Conservation (phyloP, 2,797 vertebrate species). For the Xerus rutilus region DNA sequence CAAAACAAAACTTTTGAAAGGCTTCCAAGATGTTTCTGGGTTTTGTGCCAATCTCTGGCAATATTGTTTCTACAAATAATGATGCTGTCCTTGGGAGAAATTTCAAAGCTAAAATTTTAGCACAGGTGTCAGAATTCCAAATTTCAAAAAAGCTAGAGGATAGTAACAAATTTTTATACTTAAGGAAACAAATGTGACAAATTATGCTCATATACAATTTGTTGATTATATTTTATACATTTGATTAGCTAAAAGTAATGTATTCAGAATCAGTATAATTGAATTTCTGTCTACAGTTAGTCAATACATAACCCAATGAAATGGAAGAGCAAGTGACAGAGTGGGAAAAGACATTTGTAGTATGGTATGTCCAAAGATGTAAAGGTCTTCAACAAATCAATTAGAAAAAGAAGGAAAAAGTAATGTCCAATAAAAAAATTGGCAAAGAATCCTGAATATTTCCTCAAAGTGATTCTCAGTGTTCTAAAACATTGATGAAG, state of each 20-base stretch:
- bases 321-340: too few species aligned
- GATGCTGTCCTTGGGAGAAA: not conserved
- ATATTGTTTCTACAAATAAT: not conserved
- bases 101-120: not conserved
- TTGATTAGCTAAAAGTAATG: not conserved
- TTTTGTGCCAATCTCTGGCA: not conserved
- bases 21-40: not conserved
- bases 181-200: not conserved
- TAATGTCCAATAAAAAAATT: too few species aligned
- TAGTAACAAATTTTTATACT: not conserved
- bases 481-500: not conserved
- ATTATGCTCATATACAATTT: not conserved
- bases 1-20: not conserved
- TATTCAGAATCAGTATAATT: not conserved
- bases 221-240: not conserved
- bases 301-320: not conserved
- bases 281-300: not conserved
- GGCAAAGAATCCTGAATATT: not conserved
- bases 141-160: too few species aligned
- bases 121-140: too few species aligned
- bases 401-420: too few species aligned
- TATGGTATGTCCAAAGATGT: too few species aligned
- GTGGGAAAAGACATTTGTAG: too few species aligned
- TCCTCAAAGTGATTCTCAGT: not conserved
- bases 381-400: too few species aligned